Evolutionary conservation across 2,888 invertebrate species (phyloP).

Genomic region (Noctua pronuba): DNA sequence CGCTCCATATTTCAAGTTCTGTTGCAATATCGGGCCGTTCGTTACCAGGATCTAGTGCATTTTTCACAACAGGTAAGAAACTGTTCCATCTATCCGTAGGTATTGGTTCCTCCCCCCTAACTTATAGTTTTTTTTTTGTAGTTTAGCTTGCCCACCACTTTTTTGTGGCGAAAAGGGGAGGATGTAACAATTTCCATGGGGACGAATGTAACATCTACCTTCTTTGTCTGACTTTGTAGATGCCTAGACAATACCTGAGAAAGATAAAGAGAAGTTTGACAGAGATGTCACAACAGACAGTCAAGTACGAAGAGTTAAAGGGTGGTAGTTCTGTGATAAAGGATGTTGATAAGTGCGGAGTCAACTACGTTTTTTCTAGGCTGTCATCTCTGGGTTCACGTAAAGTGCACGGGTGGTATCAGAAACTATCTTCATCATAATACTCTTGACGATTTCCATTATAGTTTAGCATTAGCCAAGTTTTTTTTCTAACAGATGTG

Average conservation of each 20-base stretch:
- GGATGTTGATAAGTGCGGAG: conserved; percentile 49
- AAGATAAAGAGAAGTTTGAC: conserved; percentile 46
- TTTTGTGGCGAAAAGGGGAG: conserved; percentile 5
- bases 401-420: conserved; percentile 55
- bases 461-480: not conserved
- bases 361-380: conserved; percentile 49
- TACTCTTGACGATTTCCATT: conserved; percentile 1
- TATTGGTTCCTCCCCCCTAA: conserved; percentile 33
- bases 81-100: not conserved
- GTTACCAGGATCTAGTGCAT: conserved; percentile 95
- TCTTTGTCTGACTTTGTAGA: conserved; percentile 60
- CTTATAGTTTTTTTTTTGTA: not conserved
- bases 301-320: conserved; percentile 56
- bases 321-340: conserved; percentile 50
- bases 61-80: conserved; percentile 95
- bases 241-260: conserved; percentile 61
- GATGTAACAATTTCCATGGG: conserved; percentile 28
- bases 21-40: conserved; percentile 94
- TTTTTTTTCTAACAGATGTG: not conserved
- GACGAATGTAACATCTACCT: conserved; percentile 33
- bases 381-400: conserved; percentile 44
- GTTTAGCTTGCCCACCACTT: not conserved
- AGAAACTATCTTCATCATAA: conserved; percentile 42
- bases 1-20: conserved; percentile 95
- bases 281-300: conserved; percentile 38